phyloP scores from a whole-genome alignment of 2,888 invertebrate species.

The Caenorhabditis japonica region DNA sequence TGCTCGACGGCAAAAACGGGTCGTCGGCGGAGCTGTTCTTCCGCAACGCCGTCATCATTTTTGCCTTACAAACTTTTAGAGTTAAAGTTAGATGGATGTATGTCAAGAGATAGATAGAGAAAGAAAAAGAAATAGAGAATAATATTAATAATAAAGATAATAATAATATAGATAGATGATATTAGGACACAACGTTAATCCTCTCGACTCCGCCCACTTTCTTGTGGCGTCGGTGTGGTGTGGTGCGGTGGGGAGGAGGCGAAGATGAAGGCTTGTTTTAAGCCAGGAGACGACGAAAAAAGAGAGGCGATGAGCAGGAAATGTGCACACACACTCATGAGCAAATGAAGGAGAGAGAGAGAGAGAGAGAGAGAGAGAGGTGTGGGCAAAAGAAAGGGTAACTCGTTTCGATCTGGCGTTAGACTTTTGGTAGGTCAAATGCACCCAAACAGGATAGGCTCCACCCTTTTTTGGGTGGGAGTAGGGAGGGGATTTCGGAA shows the following conservation, averaged over 20 bases:
- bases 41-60: conserved; percentile 54
- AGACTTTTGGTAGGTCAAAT: too few species aligned
- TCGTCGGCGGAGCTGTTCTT: conserved; percentile 50
- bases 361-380: too few species aligned
- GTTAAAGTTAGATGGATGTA: conserved; percentile 6
- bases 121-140: conserved; percentile 18
- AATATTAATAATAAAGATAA: background rate
- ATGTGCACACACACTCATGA: conserved; percentile 42
- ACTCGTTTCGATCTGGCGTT: too few species aligned
- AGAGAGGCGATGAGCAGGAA: conserved; percentile 40
- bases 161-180: conserved; percentile 27
- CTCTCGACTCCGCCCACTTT: conserved; percentile 40
- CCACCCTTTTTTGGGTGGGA: too few species aligned
- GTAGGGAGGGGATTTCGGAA: too few species aligned
- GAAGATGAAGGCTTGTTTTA: conserved; percentile 41
- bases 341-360: too few species aligned
- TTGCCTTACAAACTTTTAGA: conserved; percentile 22
- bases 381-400: too few species aligned
- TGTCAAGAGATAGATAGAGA: conserved; percentile 14
- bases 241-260: conserved; percentile 22
- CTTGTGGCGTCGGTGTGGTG: too few species aligned
- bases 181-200: conserved; percentile 52
- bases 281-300: conserved; percentile 27
- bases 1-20: conserved; percentile 34
- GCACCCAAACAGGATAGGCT: too few species aligned